Evolutionary conservation across 2,113 vertebrate genomes (phyloP).

Genomic region (Irena cyanogastra): DNA sequence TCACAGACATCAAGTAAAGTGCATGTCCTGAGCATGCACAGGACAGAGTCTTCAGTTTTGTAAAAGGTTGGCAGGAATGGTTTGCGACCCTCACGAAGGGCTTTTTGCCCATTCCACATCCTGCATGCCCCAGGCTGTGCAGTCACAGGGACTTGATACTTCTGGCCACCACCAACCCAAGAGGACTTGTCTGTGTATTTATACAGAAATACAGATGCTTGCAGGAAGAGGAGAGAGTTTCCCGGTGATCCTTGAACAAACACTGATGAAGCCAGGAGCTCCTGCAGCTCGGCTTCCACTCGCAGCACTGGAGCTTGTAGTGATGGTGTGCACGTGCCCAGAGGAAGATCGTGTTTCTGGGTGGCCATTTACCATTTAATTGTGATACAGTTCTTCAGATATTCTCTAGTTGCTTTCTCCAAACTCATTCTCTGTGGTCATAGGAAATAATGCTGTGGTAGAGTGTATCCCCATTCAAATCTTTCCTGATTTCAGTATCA

Average conservation of each 20-base stretch:
- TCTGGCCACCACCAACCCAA: background rate
- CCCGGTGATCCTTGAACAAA: background rate
- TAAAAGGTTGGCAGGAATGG: background rate
- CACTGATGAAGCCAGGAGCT: background rate
- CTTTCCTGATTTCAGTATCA: background rate
- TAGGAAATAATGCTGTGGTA: background rate
- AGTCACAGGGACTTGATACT: background rate
- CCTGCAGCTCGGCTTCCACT: background rate
- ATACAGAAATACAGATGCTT: background rate
- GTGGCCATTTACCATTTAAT: background rate
- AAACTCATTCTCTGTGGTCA: background rate
- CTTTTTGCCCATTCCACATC: background rate
- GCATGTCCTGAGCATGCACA: rapidly evolving
- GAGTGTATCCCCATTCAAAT: background rate
- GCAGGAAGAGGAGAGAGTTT: background rate
- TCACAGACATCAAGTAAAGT: background rate
- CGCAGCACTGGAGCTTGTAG: background rate
- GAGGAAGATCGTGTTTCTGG: background rate
- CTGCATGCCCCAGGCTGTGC: background rate
- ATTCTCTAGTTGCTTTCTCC: background rate
- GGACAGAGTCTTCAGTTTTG: background rate
- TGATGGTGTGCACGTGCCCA: rapidly evolving
- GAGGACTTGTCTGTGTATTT: background rate
- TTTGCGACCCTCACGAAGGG: background rate
- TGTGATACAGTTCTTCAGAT: background rate